Percentiles rank a stretch among this genome's conserved stretches.
Conservation (phyloP, 1,140 invertebrate species). For the Melanaphis sacchari region DNA sequence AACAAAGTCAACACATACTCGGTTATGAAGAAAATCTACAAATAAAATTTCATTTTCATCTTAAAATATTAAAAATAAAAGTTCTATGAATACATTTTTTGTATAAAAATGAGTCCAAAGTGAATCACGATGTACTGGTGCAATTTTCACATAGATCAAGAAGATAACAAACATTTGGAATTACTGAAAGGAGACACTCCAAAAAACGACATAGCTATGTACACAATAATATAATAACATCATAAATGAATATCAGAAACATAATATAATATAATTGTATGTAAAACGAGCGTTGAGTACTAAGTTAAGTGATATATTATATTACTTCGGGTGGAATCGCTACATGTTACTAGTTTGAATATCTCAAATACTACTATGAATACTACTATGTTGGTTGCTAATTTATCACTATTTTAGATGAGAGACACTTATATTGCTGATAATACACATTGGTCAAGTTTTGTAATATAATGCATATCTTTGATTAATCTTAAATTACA, state of each 20-base stretch:
- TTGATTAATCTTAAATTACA: not conserved
- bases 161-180: not conserved
- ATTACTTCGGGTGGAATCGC: not conserved
- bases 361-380: not conserved
- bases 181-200: not conserved
- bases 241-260: not conserved
- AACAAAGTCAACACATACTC: not conserved
- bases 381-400: not conserved
- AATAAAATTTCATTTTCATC: not conserved
- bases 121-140: not conserved
- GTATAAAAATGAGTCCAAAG: not conserved
- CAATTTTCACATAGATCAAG: not conserved
- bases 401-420: not conserved
- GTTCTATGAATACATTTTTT: not conserved
- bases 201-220: not conserved
- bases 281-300: not conserved
- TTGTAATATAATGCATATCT: not conserved
- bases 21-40: not conserved
- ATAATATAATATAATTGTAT: not conserved
- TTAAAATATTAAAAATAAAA: not conserved
- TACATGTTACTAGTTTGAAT: not conserved
- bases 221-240: not conserved
- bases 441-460: not conserved
- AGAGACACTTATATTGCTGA: not conserved
- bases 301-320: not conserved